Evolutionary conservation across 2,888 invertebrate species (phyloP), one percentile per base, ranked within the genome.

Genomic region (Philaethria dido): DNA sequence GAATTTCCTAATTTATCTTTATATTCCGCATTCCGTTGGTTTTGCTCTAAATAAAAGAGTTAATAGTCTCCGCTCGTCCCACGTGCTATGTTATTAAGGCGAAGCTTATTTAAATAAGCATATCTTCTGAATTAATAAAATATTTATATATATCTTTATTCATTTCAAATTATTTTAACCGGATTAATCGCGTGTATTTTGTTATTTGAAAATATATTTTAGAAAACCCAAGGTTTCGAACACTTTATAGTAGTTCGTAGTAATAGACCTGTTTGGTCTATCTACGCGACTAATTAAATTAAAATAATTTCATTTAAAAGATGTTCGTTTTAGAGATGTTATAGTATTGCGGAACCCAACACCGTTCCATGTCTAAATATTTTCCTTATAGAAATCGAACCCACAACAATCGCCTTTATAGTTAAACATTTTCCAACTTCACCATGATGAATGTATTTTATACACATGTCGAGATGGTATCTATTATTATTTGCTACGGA

Each of bases 1-100:
- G 73, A 77, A 76, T 78, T 77, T 78, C 74, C 74, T 72, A 72
- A 74, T 74, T 74, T 75, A 74, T 73, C 68, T 69, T 71, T 73
- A 73, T 76, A 78, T 88, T 88, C 86, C 87, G 84, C 87, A 86
- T 89, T 88, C 86, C 78, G 66, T 69, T 66, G 77, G 77, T 79
- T 81, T 81, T 78, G 80, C 80, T 83, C 82, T 82, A 81, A 83
- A 76, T 76, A 77, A 83, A 86, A 87, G 82, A 84, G 82, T 80
- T 86, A 84, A 85, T 84, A 78, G 83, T 80, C 82, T 72, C 78
- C 78, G 77, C 80, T 79, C 86, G 74, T 79, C 87, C 85, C 85
- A 87, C 87, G 83, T 83, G 78, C 75, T 77, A 52, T 54, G 54
- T 64, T 39, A 68, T 87, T 87, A 87, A 87, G 86, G 88, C 75